A percentile compares a stretch with the other conserved stretches of the same genome.
phyloP scores from a whole-genome alignment of 2,113 vertebrate genomes.

The Loxodonta africana region DNA sequence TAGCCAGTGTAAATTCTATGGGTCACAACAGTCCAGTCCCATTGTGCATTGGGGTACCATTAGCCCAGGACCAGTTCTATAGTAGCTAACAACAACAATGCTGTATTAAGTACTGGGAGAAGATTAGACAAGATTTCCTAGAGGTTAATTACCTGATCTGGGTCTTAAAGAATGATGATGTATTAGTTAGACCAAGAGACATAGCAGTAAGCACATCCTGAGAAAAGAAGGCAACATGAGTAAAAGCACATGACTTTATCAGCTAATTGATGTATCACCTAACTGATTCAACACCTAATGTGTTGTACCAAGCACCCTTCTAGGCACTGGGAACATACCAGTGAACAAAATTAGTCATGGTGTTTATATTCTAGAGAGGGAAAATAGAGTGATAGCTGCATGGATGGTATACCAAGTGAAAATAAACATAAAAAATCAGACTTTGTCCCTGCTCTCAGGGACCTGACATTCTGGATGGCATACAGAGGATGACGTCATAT shows the following conservation, averaged over 20 bases:
- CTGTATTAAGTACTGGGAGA: not conserved
- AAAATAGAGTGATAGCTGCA: not conserved
- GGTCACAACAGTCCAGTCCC: not conserved
- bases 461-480: not conserved
- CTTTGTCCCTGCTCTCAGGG: not conserved
- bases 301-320: not conserved
- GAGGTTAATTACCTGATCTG: constrained; percentile 21
- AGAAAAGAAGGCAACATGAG: constrained; percentile 29
- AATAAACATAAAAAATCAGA: not conserved
- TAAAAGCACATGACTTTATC: not conserved
- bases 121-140: not conserved
- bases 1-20: not conserved
- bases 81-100: not conserved
- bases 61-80: not conserved
- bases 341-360: not conserved
- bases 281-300: not conserved
- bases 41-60: not conserved
- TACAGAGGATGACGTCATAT: not conserved
- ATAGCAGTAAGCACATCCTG: not conserved
- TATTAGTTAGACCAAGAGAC: not conserved
- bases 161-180: constrained; percentile 6
- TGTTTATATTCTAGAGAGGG: constrained; percentile 5
- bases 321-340: not conserved
- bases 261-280: not conserved
- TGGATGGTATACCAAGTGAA: not conserved